Conservation (phyloP, 2,797 vertebrate species). For the Chelon labrosus region DNA sequence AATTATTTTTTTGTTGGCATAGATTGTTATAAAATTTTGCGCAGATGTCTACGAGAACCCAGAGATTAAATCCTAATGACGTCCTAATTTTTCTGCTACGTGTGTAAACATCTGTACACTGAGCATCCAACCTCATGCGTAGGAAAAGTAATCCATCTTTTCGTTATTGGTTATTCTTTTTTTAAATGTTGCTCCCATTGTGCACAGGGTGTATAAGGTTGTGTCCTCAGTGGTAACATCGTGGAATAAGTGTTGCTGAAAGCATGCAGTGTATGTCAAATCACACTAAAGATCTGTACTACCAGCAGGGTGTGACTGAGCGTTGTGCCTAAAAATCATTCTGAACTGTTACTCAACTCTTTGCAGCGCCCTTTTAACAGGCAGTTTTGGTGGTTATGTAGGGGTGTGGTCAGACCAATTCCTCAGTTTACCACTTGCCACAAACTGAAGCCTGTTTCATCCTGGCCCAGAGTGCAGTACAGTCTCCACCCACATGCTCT, state of each 20-base stretch:
- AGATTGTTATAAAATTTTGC: too few relatives aligned
- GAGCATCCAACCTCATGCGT: too few relatives aligned
- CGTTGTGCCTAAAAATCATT: constrained; percentile 46
- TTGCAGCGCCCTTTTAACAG: constrained; percentile 49
- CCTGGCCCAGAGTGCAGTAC: constrained; percentile 45
- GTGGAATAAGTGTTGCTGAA: neutral
- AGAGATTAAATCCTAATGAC: too few relatives aligned
- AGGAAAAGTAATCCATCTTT: too few relatives aligned
- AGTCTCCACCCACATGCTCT: constrained; percentile 70
- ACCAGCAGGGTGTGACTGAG: constrained; percentile 55
- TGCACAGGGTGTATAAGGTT: neutral
- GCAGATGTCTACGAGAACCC: too few relatives aligned
- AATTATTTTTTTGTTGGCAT: too few relatives aligned
- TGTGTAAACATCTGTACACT: too few relatives aligned
- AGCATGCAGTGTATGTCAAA: constrained; percentile 19
- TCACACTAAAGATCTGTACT: constrained; percentile 49
- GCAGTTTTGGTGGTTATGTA: constrained; percentile 62
- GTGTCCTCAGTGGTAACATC: neutral
- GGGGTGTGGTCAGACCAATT: constrained; percentile 73
- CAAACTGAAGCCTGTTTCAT: constrained; percentile 75
- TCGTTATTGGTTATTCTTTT: neutral
- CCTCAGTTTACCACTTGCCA: constrained; percentile 71
- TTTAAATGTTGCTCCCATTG: neutral
- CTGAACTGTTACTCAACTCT: constrained; percentile 55
- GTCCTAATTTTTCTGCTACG: too few relatives aligned